Base-by-base conservation (phyloP, 2,113 vertebrate species). In the Phaethon lepturus region DNA sequence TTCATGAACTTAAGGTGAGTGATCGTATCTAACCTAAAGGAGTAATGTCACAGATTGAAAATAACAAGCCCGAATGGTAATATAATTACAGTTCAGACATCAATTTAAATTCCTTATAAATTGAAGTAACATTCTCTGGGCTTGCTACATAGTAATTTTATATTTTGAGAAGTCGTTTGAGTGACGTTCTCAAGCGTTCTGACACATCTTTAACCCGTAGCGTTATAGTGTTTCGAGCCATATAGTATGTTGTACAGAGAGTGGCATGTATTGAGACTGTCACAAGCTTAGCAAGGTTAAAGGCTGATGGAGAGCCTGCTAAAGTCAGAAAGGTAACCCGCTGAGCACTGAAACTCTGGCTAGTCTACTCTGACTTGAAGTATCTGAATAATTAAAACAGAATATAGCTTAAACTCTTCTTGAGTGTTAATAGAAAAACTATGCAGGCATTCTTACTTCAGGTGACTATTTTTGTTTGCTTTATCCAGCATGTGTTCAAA, bases 221-320 rank as follows among this genome's bases (percentile, higher is more conserved):
- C 16, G 13, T 76, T 82, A 6, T 6, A 35, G 18, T 18, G 16
- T 76, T 82, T 24, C 16, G 53, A 66, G 8, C 11, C 3, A 5
- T n/a, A 9, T 5, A 31, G 13, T 10, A 28, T 14, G 15, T 44
- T 50, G 26, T 26, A 40, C 13, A 9, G 10, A 9, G 31, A 15
- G 13, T n/a, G 42, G 22, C 5, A 4, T 1, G 14, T 47, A 7
- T 53, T 59, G 38, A 40, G 8, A 20, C 40, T 0, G 0, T 55
- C 3, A 5, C 33, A 49, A 67, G 31, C 11, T 53, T 55, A 53
- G 33, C 20, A 26, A 26, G 17, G 47, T 25, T 47, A 16, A 45
- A 73, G 33, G 29, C 33, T 44, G 56, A 67, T 45, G 1, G 0
- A 60, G 17, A 42, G 17, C 40, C 25, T 72, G 19, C 44, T 49